A percentile compares a stretch with the other conserved stretches of the same genome.
Conservation (phyloP, 2,888 invertebrate species). For the Notodonta dromedarius region DNA sequence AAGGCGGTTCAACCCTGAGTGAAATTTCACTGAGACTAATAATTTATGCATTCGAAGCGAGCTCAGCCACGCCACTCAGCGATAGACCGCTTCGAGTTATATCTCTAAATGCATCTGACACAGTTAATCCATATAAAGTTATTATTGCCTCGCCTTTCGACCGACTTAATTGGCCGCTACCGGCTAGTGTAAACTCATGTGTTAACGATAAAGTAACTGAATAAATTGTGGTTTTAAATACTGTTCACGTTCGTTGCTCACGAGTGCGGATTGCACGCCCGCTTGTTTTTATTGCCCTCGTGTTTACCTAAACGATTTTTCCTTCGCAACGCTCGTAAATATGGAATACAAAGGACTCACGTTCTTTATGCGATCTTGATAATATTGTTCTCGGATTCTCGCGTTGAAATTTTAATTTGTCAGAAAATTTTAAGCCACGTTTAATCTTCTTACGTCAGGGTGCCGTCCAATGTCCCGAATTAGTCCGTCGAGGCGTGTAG, state of each 20-base stretch:
- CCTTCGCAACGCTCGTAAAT: conserved; percentile 62
- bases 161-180: conserved; percentile 74
- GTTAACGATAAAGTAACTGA: conserved; percentile 71
- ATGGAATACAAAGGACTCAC: conserved; percentile 62
- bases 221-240: conserved; percentile 69
- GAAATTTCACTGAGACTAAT: conserved; percentile 52
- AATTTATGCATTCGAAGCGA: conserved; percentile 63
- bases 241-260: conserved; percentile 61
- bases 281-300: conserved; percentile 63
- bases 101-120: conserved; percentile 76
- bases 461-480: conserved; percentile 55
- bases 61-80: conserved; percentile 54
- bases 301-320: conserved; percentile 72
- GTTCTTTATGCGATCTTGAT: conserved; percentile 69
- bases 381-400: conserved; percentile 60
- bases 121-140: conserved; percentile 77
- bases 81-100: conserved; percentile 58
- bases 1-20: conserved; percentile 50
- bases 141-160: conserved; percentile 73
- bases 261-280: conserved; percentile 60
- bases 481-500: conserved; percentile 59
- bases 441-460: conserved; percentile 56
- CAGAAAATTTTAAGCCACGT: conserved; percentile 56
- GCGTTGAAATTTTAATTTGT: conserved; percentile 69
- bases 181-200: conserved; percentile 70